phyloP scores from a whole-genome alignment of 1,140 invertebrate species.

The Drosophila yakuba region DNA sequence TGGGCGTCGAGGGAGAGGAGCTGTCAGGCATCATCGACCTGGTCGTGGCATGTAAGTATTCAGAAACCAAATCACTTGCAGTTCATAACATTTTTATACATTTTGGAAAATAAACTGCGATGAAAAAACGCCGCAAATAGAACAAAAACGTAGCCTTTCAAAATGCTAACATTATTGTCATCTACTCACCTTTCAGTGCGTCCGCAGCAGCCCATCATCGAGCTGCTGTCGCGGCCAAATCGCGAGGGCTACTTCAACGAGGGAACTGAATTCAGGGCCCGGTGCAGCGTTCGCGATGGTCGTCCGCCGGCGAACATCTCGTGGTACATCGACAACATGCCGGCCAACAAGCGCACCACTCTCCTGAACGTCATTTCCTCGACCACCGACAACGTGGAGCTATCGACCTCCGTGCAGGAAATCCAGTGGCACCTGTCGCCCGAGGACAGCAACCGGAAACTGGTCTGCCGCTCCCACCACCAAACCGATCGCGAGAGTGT shows the following conservation, averaged over 20 bases:
- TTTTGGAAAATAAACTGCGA: no score
- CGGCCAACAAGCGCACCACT: conserved; percentile 86
- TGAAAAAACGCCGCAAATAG: no score
- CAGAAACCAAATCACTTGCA: background rate
- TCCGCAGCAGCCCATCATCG: conserved; percentile 87
- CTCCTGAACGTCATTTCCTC: conserved; percentile 85
- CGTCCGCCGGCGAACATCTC: conserved; percentile 90
- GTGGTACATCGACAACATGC: conserved; percentile 88
- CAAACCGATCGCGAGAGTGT: conserved; percentile 81
- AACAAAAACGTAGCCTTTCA: background rate
- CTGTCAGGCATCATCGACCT: conserved; percentile 87
- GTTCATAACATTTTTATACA: background rate
- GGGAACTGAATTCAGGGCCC: conserved; percentile 87
- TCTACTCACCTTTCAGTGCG: conserved; percentile 85
- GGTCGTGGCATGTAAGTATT: conserved; percentile 89
- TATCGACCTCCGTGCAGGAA: conserved; percentile 88
- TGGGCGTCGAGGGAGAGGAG: conserved; percentile 85
- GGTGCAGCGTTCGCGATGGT: conserved; percentile 88
- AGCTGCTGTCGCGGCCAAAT: conserved; percentile 85
- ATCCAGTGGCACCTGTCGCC: conserved; percentile 87
- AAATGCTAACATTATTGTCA: no score
- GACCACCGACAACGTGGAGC: conserved; percentile 82
- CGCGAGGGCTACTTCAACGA: conserved; percentile 86
- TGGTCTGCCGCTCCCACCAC: conserved; percentile 89
- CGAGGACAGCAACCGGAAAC: conserved; percentile 88